phyloP scores from a whole-genome alignment of 2,113 vertebrate species.

The Ochotona princeps region DNA sequence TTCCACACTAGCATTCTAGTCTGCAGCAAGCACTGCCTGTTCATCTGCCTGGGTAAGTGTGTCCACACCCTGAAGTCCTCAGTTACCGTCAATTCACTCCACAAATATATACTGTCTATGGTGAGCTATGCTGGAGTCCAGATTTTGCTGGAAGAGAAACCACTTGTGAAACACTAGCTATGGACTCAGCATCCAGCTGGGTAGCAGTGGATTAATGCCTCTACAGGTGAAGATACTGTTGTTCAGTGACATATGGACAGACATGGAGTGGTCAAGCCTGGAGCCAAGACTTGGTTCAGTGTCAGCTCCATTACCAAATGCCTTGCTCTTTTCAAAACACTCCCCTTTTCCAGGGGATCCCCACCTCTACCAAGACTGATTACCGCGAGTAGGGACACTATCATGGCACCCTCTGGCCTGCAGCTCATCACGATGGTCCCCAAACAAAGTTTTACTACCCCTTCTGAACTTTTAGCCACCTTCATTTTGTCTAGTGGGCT shows the following conservation, averaged over 20 bases:
- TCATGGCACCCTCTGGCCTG: not conserved
- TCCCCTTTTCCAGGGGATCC: not conserved
- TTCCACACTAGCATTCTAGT: not conserved
- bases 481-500: not conserved
- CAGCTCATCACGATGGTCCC: not conserved
- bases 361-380: not conserved
- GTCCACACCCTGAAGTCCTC: constrained; percentile 29
- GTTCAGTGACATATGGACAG: not conserved
- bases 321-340: not conserved
- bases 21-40: not conserved
- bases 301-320: constrained; percentile 4
- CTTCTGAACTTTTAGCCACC: not conserved
- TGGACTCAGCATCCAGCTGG: not conserved
- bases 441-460: not conserved
- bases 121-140: constrained; percentile 41
- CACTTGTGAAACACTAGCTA: not conserved
- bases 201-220: constrained; percentile 22
- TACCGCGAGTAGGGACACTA: not conserved
- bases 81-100: constrained; percentile 61
- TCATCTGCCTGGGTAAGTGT: not conserved
- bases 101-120: constrained; percentile 68
- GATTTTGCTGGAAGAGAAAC: constrained; percentile 24
- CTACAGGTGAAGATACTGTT: constrained; percentile 3
- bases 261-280: not conserved
- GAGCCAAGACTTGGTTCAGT: constrained; percentile 20